Conservation (phyloP, 2,797 vertebrate genomes). For the Gymnoscopelus microlampas region DNA sequence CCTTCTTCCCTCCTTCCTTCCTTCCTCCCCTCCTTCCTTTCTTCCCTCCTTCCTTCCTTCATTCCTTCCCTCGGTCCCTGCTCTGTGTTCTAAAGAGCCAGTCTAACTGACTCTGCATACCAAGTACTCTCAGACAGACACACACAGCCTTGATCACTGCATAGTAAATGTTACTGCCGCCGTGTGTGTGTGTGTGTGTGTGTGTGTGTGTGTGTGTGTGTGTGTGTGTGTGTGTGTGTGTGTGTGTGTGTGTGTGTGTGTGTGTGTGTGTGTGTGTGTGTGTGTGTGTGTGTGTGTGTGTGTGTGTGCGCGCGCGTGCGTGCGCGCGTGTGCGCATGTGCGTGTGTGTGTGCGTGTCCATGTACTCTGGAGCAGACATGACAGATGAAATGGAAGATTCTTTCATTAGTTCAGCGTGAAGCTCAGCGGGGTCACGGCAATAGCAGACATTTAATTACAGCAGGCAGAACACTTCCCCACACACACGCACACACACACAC, state of each 20-base stretch:
- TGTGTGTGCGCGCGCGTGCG: conserved; percentile 18
- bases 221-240: conserved; percentile 8
- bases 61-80: conserved; percentile 33
- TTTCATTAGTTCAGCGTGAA: conserved; percentile 74
- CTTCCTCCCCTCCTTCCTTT: conserved; percentile 61
- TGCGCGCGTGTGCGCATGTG: conserved; percentile 7
- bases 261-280: neutral
- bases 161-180: conserved; percentile 7
- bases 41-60: conserved; percentile 42
- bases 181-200: neutral
- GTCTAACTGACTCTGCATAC: conserved; percentile 51
- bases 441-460: conserved; percentile 73
- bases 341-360: conserved; percentile 4
- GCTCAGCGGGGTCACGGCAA: conserved; percentile 65
- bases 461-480: conserved; percentile 44
- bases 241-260: neutral
- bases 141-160: neutral
- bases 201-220: conserved; percentile 3
- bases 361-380: conserved; percentile 29
- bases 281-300: neutral
- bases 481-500: conserved; percentile 4
- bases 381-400: conserved; percentile 68
- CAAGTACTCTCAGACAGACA: conserved; percentile 33
- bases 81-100: conserved; percentile 64
- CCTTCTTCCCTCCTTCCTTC: conserved; percentile 44